Evolutionary conservation across 2,113 vertebrate genomes (phyloP).

Genomic region (Lepisosteus oculatus): DNA sequence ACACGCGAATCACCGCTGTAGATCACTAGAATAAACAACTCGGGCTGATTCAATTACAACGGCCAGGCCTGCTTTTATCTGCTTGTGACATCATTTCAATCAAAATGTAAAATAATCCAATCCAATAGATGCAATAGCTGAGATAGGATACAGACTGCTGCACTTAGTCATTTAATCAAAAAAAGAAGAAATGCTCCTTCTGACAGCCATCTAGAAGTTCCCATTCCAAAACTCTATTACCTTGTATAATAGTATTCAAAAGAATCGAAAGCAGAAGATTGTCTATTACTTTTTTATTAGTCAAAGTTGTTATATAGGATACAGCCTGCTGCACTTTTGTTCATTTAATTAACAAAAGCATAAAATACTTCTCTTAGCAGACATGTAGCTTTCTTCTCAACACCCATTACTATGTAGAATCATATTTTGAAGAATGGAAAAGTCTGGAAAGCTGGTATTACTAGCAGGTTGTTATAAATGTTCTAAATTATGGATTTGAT

Average conservation of each 20-base stretch:
- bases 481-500: slow-evolving; percentile 68
- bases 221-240: slow-evolving; percentile 87
- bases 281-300: slow-evolving; percentile 87
- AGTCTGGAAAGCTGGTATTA: slow-evolving; percentile 54
- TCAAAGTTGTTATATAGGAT: slow-evolving; percentile 78
- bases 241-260: slow-evolving; percentile 83
- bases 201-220: slow-evolving; percentile 81
- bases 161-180: slow-evolving; percentile 85
- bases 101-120: slow-evolving; percentile 99
- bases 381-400: slow-evolving; percentile 54
- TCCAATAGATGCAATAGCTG: slow-evolving; percentile 82
- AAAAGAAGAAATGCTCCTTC: slow-evolving; percentile 63
- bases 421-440: slow-evolving; percentile 63
- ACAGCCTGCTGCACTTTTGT: slow-evolving; percentile 77
- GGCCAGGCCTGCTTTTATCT: slow-evolving; percentile 88
- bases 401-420: slow-evolving; percentile 54
- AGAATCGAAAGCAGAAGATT: slow-evolving; percentile 76
- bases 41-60: slow-evolving; percentile 92
- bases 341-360: slow-evolving; percentile 86
- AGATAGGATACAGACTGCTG: slow-evolving; percentile 95
- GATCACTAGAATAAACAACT: slow-evolving; percentile 94
- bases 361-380: slow-evolving; percentile 66
- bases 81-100: slow-evolving; percentile 97
- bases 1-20: slow-evolving; percentile 83
- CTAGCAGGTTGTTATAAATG: slow-evolving; percentile 64